Conservation (phyloP, 2,797 vertebrate species). For the Neopelma chrysocephalum region DNA sequence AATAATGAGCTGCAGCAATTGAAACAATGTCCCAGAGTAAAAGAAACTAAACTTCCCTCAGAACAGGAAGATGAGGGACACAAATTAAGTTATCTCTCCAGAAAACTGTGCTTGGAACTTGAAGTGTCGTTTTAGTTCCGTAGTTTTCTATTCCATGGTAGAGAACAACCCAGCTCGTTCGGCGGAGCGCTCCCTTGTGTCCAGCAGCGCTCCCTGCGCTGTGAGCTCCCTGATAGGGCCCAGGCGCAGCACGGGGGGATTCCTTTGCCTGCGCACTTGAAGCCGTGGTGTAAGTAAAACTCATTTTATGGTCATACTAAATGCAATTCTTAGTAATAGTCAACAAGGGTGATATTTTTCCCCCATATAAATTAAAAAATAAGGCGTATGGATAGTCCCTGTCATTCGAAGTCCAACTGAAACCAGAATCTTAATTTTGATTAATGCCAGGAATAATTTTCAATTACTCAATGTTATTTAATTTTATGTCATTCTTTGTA, state of each 20-base stretch:
- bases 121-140: background rate
- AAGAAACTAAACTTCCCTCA: background rate
- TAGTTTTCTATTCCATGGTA: background rate
- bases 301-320: background rate
- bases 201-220: background rate
- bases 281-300: rapidly evolving
- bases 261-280: too few relatives aligned
- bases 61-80: background rate
- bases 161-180: background rate
- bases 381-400: background rate
- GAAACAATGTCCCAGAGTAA: background rate
- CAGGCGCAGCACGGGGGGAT: rapidly evolving
- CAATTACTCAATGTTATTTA: background rate
- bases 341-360: background rate
- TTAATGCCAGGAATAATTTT: background rate
- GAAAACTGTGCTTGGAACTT: background rate
- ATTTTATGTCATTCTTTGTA: background rate
- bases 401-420: background rate
- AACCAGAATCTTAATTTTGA: background rate
- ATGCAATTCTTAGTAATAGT: background rate
- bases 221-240: rapidly evolving
- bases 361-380: background rate
- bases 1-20: background rate
- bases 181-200: conserved; percentile 29
- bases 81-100: background rate